A percentile compares a stretch with the other conserved stretches of the same genome.
Conservation (phyloP, 92 coral and sea anemone species). For the Epizoanthus stellaris region DNA sequence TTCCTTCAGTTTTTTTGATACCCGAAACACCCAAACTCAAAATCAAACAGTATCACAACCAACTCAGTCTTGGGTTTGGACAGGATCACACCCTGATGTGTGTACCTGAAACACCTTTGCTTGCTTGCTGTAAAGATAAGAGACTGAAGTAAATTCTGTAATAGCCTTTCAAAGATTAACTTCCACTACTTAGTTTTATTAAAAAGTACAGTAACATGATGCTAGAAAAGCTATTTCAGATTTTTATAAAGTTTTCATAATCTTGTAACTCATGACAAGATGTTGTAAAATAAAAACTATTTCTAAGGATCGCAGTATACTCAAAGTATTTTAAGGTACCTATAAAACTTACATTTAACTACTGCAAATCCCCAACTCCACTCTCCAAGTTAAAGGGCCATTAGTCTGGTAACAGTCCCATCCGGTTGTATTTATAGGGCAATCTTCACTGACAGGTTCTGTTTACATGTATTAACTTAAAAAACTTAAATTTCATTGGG, state of each 20-base stretch:
- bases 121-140: not conserved
- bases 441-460: too few species aligned
- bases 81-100: not conserved
- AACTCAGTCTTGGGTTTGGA: not conserved
- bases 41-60: conserved; percentile 16
- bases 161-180: too few species aligned
- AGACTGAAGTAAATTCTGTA: too few species aligned
- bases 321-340: too few species aligned
- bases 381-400: too few species aligned
- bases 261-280: not conserved
- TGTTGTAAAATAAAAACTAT: not conserved
- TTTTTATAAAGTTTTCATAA: not conserved
- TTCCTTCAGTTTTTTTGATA: conserved; percentile 2
- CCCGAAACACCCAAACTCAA: conserved; percentile 36
- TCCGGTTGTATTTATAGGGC: too few species aligned
- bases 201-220: not conserved
- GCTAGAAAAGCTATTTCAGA: not conserved
- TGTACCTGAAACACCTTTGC: conserved; percentile 35
- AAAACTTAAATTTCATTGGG: too few species aligned
- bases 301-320: too few species aligned
- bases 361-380: too few species aligned
- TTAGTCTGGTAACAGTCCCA: too few species aligned
- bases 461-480: too few species aligned
- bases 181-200: not conserved
- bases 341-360: too few species aligned